Conservation (phyloP, 2,113 vertebrate species). For the Gopherus evgoodei region DNA sequence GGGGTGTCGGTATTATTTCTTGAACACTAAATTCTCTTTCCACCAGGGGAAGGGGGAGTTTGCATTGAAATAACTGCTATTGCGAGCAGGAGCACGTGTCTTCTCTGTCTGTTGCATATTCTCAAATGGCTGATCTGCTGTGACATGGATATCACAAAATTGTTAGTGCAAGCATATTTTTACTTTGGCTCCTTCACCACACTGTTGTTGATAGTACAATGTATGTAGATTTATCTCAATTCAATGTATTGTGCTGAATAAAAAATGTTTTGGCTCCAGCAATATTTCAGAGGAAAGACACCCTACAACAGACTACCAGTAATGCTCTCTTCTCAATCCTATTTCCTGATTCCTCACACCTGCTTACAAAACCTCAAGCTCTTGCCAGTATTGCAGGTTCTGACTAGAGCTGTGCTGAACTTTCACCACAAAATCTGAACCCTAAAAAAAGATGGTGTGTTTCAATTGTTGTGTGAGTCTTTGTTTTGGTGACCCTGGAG, state of each 20-base stretch:
- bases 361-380: background rate
- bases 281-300: background rate
- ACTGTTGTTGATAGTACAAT: background rate
- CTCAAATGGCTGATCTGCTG: background rate
- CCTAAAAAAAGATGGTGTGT: background rate
- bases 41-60: background rate
- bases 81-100: background rate
- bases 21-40: background rate
- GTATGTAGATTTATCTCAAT: background rate
- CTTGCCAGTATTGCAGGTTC: background rate
- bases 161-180: background rate
- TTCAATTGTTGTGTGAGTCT: background rate
- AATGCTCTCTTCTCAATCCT: background rate
- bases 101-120: background rate
- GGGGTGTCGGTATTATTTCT: background rate
- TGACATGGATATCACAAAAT: background rate
- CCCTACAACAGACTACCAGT: background rate
- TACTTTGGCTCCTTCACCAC: background rate
- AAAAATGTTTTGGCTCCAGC: background rate
- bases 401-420: background rate
- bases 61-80: background rate
- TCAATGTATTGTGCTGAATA: background rate
- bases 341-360: background rate
- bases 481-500: background rate
- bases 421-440: background rate